Base-by-base conservation (phyloP, 2,113 vertebrate genomes). In the Heterochromis multidens region DNA sequence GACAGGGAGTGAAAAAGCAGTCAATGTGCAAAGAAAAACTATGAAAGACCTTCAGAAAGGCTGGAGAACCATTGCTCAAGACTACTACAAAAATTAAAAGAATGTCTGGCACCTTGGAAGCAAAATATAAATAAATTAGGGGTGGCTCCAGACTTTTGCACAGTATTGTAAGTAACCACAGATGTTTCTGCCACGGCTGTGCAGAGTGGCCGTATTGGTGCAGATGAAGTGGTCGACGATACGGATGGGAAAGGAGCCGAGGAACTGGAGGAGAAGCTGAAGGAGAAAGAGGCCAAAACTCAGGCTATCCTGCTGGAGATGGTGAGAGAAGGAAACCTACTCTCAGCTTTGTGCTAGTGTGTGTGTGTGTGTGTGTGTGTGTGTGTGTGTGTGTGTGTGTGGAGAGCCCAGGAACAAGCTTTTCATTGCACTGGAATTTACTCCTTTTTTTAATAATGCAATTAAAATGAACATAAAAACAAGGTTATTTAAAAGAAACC, bases 291-390 rank as follows among this genome's bases (percentile, higher is more conserved):
- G 79, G 98, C 99, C 57, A 99, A 99, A 94, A 99, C 98, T 62
- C 96, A 97, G 91, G 98, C 98, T 88, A 99, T 99, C 93, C 96
- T 99, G 72, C 94, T 99, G 92, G 98, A 99, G 95, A 99, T 99
- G 99, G 99, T 99, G 91, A 97, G 94, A 52, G 14, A 35, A 57
- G 27, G 7, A 74, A 19, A 14, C n/a, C 19, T 23, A 17, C 6
- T 40, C 43, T 40, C 31, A 13, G 17, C 2, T 43, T 21, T n/a
- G 3, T 59, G 6, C 33, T 79, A 4, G 25, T 9, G 37, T 25
- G 63, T 67, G 43, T 16, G 43, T 46, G 63, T 25, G 63, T 19
- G 40, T 16, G 43, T 16, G 43, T 14, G 40, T 43, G 40, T 43
- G 40, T 43, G 13, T 16, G 43, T 16, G 46, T 49, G 46, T 17